A percentile compares a stretch with the other conserved stretches of the same genome.
Evolutionary conservation across 2,797 vertebrate species (phyloP).

Genomic region (Enoplosus armatus): DNA sequence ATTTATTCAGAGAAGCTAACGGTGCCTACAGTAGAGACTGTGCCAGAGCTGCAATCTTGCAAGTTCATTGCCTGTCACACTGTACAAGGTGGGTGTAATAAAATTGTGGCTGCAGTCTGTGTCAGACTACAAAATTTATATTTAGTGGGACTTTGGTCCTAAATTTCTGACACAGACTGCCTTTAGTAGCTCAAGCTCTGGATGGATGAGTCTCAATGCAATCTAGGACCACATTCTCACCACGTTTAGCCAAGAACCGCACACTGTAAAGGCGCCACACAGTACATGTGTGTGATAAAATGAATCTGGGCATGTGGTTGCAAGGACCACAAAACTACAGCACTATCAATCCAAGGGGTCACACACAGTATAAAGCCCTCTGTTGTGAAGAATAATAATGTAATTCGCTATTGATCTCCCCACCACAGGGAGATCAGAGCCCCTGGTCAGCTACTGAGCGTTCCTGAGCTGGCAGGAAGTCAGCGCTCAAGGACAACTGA

Average conservation of each 20-base stretch:
- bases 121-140: too few species aligned
- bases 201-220: too few species aligned
- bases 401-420: constrained; percentile 20
- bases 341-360: neutral
- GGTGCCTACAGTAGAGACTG: neutral
- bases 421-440: constrained; percentile 7
- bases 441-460: constrained; percentile 4
- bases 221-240: neutral
- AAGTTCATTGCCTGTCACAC: neutral
- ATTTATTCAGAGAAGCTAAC: neutral
- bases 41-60: neutral
- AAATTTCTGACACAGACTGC: neutral
- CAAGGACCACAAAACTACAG: constrained; percentile 14
- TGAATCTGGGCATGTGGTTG: neutral
- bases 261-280: neutral
- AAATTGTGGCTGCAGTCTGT: too few species aligned
- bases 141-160: neutral
- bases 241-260: neutral
- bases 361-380: neutral
- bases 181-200: neutral
- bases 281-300: neutral
- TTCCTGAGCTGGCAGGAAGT: constrained; percentile 14
- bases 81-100: too few species aligned
- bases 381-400: constrained; percentile 12
- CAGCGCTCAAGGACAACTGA: constrained; percentile 32